Percentiles rank a stretch among this genome's conserved stretches.
These are phyloP conservation scores for Prinia subflava DNA, from an alignment of 2,113 vertebrate species.

Conservation along the genomic window DNA sequence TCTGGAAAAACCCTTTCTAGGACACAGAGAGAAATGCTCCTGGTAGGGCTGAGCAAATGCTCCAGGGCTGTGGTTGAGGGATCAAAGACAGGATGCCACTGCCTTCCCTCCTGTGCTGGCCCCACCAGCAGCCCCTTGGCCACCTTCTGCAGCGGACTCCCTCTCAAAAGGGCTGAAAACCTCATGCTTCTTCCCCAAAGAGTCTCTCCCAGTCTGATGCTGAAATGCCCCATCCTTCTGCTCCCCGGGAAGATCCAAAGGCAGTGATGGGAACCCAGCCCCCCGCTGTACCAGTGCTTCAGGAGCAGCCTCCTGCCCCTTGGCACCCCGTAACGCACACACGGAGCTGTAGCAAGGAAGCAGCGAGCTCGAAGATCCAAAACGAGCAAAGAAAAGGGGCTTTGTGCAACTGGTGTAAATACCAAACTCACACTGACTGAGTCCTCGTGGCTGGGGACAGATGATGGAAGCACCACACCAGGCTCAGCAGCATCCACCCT, in stretches of 20 bases:
- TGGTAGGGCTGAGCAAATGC: neutral
- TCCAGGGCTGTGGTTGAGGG: neutral
- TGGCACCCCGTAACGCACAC: fast-evolving
- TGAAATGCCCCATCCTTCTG: neutral
- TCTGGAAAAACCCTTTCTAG: neutral
- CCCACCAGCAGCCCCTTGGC: neutral
- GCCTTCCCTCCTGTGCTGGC: neutral
- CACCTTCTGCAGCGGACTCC: neutral
- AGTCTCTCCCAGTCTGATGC: neutral
- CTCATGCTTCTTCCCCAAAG: neutral
- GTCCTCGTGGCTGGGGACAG: neutral
- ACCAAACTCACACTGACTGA: neutral
- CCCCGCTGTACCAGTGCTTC: neutral
- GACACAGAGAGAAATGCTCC: neutral
- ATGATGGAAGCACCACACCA: neutral
- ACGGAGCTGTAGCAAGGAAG: neutral
- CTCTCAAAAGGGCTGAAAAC: constrained; percentile 14
- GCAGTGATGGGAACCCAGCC: neutral
- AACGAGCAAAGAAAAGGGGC: neutral
- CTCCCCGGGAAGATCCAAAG: neutral
- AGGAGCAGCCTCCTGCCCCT: neutral
- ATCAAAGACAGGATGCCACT: neutral
- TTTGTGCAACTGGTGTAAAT: neutral
- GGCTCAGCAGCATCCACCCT: neutral
- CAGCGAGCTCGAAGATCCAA: fast-evolving